phyloP scores from a whole-genome alignment of 2,888 invertebrate species.

The Hermodice carunculata region DNA sequence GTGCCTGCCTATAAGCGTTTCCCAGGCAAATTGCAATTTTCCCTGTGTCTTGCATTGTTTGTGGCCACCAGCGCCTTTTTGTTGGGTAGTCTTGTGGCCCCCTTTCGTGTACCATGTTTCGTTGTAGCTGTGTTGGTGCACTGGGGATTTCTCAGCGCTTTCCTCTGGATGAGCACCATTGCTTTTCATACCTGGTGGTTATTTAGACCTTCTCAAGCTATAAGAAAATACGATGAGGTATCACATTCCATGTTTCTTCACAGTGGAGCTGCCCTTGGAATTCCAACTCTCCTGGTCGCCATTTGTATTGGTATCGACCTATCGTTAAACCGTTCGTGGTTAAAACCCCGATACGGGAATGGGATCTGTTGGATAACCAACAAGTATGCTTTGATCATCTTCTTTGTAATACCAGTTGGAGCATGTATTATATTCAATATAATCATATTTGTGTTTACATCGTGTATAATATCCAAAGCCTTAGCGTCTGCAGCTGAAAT shows the following conservation, averaged over 20 bases:
- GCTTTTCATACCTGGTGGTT: background rate
- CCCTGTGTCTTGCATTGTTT: background rate
- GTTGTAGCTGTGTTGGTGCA: background rate
- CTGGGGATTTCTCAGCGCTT: constrained; percentile 2
- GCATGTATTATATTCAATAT: background rate
- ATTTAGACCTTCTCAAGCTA: background rate
- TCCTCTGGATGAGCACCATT: background rate
- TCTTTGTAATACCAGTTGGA: constrained; percentile 4
- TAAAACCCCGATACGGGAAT: background rate
- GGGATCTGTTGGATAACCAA: constrained; percentile 8
- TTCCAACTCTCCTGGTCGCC: background rate
- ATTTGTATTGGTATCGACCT: background rate
- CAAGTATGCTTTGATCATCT: constrained; percentile 1
- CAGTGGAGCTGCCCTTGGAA: background rate
- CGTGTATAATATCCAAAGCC: background rate
- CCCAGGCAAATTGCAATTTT: constrained; percentile 4
- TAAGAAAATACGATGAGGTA: background rate
- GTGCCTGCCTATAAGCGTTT: background rate
- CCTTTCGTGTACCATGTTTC: background rate
- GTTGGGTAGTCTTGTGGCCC: background rate
- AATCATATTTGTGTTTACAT: constrained; percentile 5
- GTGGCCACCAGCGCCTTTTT: background rate
- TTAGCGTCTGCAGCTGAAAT: background rate
- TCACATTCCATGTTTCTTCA: background rate
- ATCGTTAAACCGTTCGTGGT: background rate